phyloP scores from a whole-genome alignment of 2,113 vertebrate genomes.

The Elephantulus edwardii region DNA sequence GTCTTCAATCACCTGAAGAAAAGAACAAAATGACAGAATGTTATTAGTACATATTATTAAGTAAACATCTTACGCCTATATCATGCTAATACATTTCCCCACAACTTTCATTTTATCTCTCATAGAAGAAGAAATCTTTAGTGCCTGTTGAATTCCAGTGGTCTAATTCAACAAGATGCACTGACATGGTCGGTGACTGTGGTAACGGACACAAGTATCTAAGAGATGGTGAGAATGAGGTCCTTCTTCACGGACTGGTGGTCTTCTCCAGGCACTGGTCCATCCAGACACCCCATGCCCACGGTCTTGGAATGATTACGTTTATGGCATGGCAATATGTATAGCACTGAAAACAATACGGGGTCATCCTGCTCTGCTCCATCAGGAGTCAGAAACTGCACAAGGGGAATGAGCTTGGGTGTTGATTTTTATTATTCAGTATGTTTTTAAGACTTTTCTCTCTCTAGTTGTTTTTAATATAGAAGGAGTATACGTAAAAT shows the following conservation, averaged over 20 bases:
- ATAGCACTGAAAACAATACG: no score
- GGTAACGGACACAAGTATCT: no score
- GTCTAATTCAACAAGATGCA: not conserved
- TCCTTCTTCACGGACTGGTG: no score
- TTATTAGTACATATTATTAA: not conserved
- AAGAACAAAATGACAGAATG: conserved; percentile 49
- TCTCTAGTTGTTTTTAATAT: not conserved
- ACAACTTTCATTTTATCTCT: not conserved
- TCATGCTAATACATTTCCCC: not conserved
- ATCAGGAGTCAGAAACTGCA: no score
- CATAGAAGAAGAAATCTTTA: not conserved
- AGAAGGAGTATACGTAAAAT: no score
- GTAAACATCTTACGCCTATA: not conserved
- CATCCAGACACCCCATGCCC: no score
- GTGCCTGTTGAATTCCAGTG: not conserved
- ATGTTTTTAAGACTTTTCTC: not conserved
- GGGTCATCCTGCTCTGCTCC: no score
- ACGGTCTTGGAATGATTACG: no score
- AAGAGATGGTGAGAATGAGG: no score
- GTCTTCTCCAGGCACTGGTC: no score
- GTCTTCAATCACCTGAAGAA: conserved; percentile 94
- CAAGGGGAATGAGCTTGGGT: no score
- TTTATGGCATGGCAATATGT: no score
- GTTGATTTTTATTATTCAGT: not conserved
- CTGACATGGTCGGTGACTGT: not conserved